Base-by-base conservation (phyloP, 2,113 vertebrate species). In the Bombycilla garrulus region DNA sequence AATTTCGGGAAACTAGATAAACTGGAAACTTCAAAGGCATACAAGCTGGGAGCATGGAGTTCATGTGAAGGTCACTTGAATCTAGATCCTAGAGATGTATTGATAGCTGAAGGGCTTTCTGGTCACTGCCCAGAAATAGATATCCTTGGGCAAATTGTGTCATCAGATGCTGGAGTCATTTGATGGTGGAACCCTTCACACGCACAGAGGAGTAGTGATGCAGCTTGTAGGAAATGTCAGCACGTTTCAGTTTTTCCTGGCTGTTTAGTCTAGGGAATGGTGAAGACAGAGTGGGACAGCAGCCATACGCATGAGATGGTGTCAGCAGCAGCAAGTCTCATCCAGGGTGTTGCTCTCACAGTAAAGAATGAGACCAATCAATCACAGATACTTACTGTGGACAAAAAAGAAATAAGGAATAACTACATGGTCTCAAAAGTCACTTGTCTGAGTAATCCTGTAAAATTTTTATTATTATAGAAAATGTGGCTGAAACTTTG, bases 161-260 rank as follows among this genome's bases (percentile, higher is more conserved):
- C 94, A 95, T 97, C 86, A 88, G 72, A 78, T 82, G 83, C 64
- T 84, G 78, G 83, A 94, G 80, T 96, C 90, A 88, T 83, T 95
- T 88, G 89, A 61, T 81, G 90, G 94, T 83, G 74, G 94, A 96
- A 93, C 89, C 94, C 93, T 92, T 80, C 90, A 74, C 8, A 3
- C 2, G 2, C 88, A 48, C 3, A 5, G 60, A 69, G 90, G 56
- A 92, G 77, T 42, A 51, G 53, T 91, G 95, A 93, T 80, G 82
- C 66, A 82, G 88, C 91, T 95, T 50, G 88, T 81, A 93, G 94
- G 93, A 96, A 96, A 95, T 95, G 91, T 88, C 95, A 95, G 81
- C 91, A 86, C 33, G 22, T 94, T 96, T 96, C 96, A 97, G 81
- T 90, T 97, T 97, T 96, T 95, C 91, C 95, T 96, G 96, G 90